A percentile compares a stretch with the other conserved stretches of the same genome.
Evolutionary conservation across 23 tunicate species (phyloP).

Genomic region (Corella eumyota): DNA sequence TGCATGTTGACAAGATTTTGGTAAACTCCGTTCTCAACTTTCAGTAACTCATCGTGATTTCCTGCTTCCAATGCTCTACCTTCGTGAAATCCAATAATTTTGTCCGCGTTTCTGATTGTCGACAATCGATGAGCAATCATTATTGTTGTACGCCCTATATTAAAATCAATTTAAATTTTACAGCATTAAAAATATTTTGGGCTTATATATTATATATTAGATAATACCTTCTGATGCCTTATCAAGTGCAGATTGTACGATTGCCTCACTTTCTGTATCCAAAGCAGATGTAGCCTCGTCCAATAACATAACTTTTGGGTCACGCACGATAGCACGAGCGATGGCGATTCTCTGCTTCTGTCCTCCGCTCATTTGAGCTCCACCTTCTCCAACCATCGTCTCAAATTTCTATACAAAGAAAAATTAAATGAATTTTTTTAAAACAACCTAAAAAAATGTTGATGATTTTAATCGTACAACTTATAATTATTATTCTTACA

Average conservation of each 20-base stretch:
- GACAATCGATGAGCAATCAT: constrained; percentile 95
- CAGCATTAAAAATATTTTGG: not conserved
- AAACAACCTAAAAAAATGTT: not conserved
- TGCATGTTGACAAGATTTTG: constrained; percentile 96
- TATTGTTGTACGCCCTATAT: constrained; percentile 81
- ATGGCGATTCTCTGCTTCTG: constrained; percentile 98
- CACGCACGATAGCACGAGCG: constrained; percentile 93
- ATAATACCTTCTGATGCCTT: constrained; percentile 78
- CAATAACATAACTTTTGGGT: constrained; percentile 85
- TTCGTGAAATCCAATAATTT: constrained; percentile 82
- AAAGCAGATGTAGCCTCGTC: constrained; percentile 98
- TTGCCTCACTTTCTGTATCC: constrained; percentile 92
- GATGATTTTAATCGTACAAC: not conserved
- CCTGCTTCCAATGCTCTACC: constrained; percentile 84
- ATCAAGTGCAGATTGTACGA: constrained; percentile 94
- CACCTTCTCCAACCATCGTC: constrained; percentile 98
- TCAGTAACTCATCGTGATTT: constrained; percentile 66
- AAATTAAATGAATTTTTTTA: not conserved
- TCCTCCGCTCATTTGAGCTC: constrained; percentile 97
- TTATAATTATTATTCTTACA: constrained; percentile 13
- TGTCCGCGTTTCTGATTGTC: constrained; percentile 87
- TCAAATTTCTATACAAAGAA: constrained; percentile 67
- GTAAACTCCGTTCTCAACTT: constrained; percentile 90
- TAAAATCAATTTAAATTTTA: not conserved
- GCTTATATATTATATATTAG: not conserved